These are phyloP conservation scores for Brachyhypopomus occidentalis DNA, from an alignment of 2,113 vertebrate species.

Conservation along the genomic window DNA sequence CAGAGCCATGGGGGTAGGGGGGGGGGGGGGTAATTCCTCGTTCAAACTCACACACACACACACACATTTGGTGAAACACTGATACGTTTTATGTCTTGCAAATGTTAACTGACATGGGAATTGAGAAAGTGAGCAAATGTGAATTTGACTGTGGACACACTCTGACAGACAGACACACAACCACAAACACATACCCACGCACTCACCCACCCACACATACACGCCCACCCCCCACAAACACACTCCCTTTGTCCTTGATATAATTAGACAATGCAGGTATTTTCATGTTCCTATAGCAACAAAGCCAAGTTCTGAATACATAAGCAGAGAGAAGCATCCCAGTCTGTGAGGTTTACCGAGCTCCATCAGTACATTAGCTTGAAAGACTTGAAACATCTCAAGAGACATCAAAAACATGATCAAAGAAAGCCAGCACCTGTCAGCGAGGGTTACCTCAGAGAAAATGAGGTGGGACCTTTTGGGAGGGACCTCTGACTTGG, in stretches of 20 bases:
- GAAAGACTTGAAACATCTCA: neutral
- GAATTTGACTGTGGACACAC: conserved; percentile 18
- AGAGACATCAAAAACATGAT: neutral
- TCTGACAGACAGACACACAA: neutral
- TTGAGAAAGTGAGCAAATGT: neutral
- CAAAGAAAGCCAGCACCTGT: neutral
- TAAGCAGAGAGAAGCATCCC: conserved; percentile 44
- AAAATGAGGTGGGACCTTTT: neutral
- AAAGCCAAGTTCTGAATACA: conserved; percentile 63
- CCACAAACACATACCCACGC: conserved; percentile 24
- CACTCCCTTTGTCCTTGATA: conserved; percentile 58
- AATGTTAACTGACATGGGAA: conserved; percentile 40
- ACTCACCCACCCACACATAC: conserved; percentile 18
- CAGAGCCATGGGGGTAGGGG: conserved; percentile 56
- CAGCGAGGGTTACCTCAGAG: neutral
- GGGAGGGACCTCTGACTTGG: too few relatives aligned
- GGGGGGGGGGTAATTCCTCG: conserved; percentile 14
- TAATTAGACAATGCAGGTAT: conserved; percentile 65
- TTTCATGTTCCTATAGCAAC: conserved; percentile 74
- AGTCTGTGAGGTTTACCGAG: conserved; percentile 42
- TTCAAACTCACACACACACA: conserved; percentile 34
- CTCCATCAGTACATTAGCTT: neutral
- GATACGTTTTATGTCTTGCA: neutral
- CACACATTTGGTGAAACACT: conserved; percentile 17
- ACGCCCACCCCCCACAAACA: conserved; percentile 15